phyloP scores from a whole-genome alignment of 1,140 invertebrate species.

The Polypedilum pembai region DNA sequence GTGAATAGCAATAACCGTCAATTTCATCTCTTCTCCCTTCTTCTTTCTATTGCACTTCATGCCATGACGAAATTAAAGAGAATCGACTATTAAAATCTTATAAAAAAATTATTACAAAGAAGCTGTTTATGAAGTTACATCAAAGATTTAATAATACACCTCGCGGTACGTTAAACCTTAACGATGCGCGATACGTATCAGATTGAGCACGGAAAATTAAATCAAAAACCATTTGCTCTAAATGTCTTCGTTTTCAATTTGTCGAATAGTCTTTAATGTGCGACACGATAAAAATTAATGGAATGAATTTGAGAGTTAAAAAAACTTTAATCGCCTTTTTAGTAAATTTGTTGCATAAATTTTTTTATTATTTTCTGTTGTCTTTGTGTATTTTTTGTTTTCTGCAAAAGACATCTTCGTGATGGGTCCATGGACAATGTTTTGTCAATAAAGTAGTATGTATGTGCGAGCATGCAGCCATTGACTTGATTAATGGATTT shows the following conservation, averaged over 20 bases:
- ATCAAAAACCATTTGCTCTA: background rate
- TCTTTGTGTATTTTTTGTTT: background rate
- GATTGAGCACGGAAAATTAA: background rate
- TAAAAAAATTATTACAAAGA: background rate
- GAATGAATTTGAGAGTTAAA: background rate
- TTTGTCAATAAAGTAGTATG: background rate
- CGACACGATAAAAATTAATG: background rate
- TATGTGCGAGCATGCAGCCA: background rate
- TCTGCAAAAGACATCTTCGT: background rate
- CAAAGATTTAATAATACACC: background rate
- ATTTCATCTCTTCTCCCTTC: background rate
- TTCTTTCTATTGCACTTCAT: conserved; percentile 8
- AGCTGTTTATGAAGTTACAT: background rate
- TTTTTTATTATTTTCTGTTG: no score
- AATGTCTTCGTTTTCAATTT: background rate
- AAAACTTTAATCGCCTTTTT: no score
- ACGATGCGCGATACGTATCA: no score
- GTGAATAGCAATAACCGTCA: conserved; percentile 8
- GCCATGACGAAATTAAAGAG: background rate
- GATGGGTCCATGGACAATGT: background rate
- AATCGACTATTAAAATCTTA: conserved; percentile 8
- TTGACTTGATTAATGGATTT: conserved; percentile 18
- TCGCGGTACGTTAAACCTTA: background rate
- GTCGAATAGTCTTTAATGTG: background rate
- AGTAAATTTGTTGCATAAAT: no score